A percentile compares a stretch with the other conserved stretches of the same genome.
phyloP scores from a whole-genome alignment of 1,140 invertebrate genomes.

The Lerema accius region DNA sequence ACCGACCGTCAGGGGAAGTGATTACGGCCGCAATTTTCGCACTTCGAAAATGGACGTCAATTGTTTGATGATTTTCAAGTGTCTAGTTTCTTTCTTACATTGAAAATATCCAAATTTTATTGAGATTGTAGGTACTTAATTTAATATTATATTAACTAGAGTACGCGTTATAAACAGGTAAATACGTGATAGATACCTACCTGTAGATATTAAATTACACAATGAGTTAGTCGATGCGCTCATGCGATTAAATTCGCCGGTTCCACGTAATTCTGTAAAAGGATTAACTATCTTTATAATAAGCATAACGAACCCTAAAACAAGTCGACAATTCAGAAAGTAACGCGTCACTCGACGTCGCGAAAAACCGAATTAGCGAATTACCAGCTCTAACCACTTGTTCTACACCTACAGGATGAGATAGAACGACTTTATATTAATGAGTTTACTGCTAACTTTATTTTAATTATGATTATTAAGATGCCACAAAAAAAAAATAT shows the following conservation, averaged over 20 bases:
- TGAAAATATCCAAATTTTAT: not conserved
- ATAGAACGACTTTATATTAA: not conserved
- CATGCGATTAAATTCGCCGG: too few species aligned
- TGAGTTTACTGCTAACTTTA: not conserved
- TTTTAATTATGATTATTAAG: too few species aligned
- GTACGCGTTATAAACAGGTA: too few species aligned
- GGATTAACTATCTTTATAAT: conserved; percentile 31
- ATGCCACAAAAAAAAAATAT: too few species aligned
- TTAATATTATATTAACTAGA: too few species aligned
- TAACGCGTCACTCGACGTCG: conserved; percentile 64
- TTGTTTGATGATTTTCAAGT: conserved; percentile 1
- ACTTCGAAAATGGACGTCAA: conserved; percentile 11
- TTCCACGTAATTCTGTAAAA: conserved; percentile 1
- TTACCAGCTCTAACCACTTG: conserved; percentile 40
- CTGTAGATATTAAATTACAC: too few species aligned
- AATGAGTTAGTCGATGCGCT: too few species aligned
- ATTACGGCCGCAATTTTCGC: conserved; percentile 3
- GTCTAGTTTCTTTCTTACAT: not conserved
- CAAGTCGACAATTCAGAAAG: conserved; percentile 41
- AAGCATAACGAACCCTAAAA: conserved; percentile 39
- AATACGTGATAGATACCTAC: too few species aligned
- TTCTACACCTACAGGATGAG: not conserved
- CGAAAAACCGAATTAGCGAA: conserved; percentile 75
- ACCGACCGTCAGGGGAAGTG: conserved; percentile 1
- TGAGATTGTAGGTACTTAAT: too few species aligned